Conservation (phyloP, 1,140 invertebrate species). For the Pogonomyrmex californicus region DNA sequence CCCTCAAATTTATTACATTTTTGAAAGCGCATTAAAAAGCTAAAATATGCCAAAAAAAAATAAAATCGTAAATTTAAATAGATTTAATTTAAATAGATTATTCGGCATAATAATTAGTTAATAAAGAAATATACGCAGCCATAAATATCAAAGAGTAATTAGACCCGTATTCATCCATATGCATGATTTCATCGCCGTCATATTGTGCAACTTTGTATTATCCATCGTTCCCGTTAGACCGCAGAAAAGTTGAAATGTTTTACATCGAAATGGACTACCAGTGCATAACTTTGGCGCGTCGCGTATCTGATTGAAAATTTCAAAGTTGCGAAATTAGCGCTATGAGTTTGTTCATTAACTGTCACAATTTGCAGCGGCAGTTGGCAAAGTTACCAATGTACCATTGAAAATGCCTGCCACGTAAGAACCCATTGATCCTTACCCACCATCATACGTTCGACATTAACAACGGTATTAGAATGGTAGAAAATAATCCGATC, state of each 20-base stretch:
- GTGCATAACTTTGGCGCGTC: slow-evolving; percentile 15
- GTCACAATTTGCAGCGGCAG: slow-evolving; percentile 34
- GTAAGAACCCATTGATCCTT: not conserved
- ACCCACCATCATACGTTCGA: not conserved
- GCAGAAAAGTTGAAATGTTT: slow-evolving; percentile 50
- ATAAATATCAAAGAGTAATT: slow-evolving; percentile 37
- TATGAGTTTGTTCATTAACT: slow-evolving; percentile 45
- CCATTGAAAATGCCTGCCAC: slow-evolving; percentile 17
- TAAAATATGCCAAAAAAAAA: slow-evolving; percentile 6
- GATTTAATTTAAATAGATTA: slow-evolving; percentile 1
- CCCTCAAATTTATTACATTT: not conserved
- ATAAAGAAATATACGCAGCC: not conserved
- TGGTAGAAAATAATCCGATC: slow-evolving; percentile 20
- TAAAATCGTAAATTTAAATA: not conserved
- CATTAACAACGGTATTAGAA: slow-evolving; percentile 11
- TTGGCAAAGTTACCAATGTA: slow-evolving; percentile 33
- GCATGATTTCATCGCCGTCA: slow-evolving; percentile 31
- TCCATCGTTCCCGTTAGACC: slow-evolving; percentile 24
- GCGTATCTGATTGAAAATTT: slow-evolving; percentile 54
- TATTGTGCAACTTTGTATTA: slow-evolving; percentile 33
- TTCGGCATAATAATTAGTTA: slow-evolving; percentile 17
- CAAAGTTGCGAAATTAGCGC: slow-evolving; percentile 39
- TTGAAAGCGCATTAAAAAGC: not conserved
- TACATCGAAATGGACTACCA: slow-evolving; percentile 31
- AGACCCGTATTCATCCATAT: slow-evolving; percentile 18